Percentiles rank a stretch among this genome's conserved stretches.
phyloP scores from a whole-genome alignment of 64 coral and sea anemone species.

The Acropora yongei region DNA sequence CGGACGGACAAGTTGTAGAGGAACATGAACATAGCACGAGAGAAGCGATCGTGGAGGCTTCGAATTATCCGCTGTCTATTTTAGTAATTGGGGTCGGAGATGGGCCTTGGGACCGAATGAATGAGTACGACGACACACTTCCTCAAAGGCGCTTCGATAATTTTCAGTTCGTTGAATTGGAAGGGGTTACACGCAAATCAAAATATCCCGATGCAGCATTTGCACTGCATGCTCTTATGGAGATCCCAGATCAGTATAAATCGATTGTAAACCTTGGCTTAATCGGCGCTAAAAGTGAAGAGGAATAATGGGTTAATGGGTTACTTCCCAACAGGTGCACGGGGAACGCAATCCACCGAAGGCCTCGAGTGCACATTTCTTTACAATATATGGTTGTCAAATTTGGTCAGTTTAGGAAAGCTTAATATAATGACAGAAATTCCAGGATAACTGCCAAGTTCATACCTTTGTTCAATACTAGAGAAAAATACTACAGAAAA shows the following conservation, averaged over 20 bases:
- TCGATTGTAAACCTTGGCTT: constrained; percentile 77
- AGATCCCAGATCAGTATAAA: constrained; percentile 94
- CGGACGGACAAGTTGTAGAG: constrained; percentile 93
- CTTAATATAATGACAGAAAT: no score
- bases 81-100: constrained; percentile 97
- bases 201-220: constrained; percentile 84
- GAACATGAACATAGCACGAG: constrained; percentile 83
- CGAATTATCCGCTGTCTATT: constrained; percentile 92
- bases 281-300: not conserved
- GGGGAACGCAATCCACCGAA: not conserved
- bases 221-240: constrained; percentile 93
- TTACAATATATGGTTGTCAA: not conserved
- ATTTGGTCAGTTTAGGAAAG: not conserved
- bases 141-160: constrained; percentile 92
- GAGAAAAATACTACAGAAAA: no score
- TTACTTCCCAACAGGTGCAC: not conserved
- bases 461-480: no score
- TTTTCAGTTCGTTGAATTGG: constrained; percentile 96
- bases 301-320: not conserved
- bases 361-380: not conserved
- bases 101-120: constrained; percentile 96
- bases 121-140: constrained; percentile 88
- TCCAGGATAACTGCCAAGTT: no score
- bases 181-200: constrained; percentile 52
- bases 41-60: constrained; percentile 87